Conservation (phyloP, 2,113 vertebrate species). For the Actenoides lindsayi region DNA sequence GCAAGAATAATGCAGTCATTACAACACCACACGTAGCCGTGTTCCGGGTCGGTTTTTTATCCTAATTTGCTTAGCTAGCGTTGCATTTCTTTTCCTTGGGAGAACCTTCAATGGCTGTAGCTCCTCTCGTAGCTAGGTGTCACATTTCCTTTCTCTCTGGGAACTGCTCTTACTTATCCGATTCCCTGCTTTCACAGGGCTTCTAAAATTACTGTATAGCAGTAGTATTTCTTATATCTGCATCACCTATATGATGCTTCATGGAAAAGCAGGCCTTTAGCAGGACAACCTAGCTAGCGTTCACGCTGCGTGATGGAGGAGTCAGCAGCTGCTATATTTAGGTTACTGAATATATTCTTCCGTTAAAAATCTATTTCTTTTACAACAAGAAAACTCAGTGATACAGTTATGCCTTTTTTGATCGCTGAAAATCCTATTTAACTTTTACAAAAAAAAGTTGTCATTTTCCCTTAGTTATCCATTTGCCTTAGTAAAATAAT, state of each 20-base stretch:
- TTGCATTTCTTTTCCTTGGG: not conserved
- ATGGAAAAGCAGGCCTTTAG: slow-evolving; percentile 2
- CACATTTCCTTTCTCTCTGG: not conserved
- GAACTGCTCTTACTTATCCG: not conserved
- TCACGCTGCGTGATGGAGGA: slow-evolving; percentile 50
- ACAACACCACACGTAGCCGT: not conserved
- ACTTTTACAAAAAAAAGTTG: not conserved
- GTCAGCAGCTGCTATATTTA: slow-evolving; percentile 47
- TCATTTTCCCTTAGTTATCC: not conserved
- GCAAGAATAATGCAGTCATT: not conserved
- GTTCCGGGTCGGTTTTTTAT: not conserved
- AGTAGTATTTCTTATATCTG: slow-evolving; percentile 12
- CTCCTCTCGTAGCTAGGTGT: not conserved
- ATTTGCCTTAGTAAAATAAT: not conserved
- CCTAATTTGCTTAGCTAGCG: slow-evolving; percentile 4
- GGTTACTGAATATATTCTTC: not conserved
- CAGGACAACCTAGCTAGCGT: slow-evolving; percentile 6
- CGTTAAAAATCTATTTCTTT: slow-evolving; percentile 9
- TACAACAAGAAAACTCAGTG: not conserved
- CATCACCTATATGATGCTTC: not conserved
- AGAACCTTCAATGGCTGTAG: not conserved
- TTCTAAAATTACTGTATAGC: slow-evolving; percentile 14
- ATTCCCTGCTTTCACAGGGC: not conserved
- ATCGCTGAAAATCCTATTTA: not conserved
- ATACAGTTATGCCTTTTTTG: not conserved